Conservation (phyloP, 2,113 vertebrate species). For the Tauraco erythrolophus region DNA sequence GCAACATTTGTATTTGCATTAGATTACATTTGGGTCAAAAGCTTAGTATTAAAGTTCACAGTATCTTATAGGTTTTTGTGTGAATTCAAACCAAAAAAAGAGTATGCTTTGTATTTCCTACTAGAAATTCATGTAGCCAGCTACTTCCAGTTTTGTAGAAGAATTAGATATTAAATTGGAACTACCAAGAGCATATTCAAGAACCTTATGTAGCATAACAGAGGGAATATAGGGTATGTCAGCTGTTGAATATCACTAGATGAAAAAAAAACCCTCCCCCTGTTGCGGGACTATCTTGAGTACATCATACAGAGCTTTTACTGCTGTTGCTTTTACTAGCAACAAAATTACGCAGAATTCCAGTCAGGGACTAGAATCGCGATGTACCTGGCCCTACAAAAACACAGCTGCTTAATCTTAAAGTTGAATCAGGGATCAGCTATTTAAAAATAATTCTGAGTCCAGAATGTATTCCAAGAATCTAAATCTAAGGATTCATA, state of each 20-base stretch:
- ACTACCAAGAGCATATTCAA: neutral
- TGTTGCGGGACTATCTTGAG: neutral
- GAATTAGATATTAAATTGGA: neutral
- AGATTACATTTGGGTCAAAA: neutral
- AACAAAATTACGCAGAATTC: neutral
- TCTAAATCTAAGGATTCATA: neutral
- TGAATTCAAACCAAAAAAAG: neutral
- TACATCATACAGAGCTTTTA: neutral
- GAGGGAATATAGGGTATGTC: neutral
- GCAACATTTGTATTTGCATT: neutral
- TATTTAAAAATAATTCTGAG: conserved; percentile 5
- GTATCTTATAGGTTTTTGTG: neutral
- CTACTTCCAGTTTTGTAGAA: neutral
- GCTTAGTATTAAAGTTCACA: neutral
- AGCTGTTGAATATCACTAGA: neutral
- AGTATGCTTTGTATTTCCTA: neutral
- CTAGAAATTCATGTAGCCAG: neutral
- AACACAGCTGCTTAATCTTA: neutral
- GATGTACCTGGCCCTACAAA: neutral
- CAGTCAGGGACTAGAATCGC: neutral
- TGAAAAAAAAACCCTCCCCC: neutral
- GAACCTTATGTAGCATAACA: neutral
- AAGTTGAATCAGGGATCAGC: neutral
- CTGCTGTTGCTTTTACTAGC: neutral
- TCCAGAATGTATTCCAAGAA: neutral